Conservation (phyloP, 2,888 invertebrate genomes). For the Hoplodrina ambigua region DNA sequence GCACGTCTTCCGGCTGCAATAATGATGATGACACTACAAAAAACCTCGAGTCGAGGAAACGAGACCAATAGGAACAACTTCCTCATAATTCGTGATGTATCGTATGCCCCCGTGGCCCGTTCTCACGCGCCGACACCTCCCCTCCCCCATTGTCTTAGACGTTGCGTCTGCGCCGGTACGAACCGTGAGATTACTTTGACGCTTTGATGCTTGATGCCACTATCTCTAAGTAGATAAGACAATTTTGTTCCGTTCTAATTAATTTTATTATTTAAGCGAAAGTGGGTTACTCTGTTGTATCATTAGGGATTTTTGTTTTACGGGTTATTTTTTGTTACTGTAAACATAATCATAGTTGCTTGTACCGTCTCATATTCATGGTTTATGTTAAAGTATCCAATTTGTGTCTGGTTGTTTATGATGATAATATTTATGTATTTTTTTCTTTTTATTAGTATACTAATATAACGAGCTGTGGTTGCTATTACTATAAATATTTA, state of each 20-base stretch:
- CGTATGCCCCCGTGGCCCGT: constrained; percentile 74
- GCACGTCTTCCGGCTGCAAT: constrained; percentile 33
- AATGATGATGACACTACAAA: constrained; percentile 49
- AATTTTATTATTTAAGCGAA: constrained; percentile 65
- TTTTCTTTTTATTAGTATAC: constrained; percentile 4
- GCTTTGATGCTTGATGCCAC: constrained; percentile 62
- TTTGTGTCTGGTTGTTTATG: constrained; percentile 13
- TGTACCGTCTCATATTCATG: constrained; percentile 23
- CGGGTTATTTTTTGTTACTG: constrained; percentile 39
- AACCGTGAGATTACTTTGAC: constrained; percentile 67
- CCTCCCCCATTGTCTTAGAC: constrained; percentile 65
- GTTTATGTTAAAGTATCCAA: constrained; percentile 2
- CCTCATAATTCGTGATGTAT: constrained; percentile 67
- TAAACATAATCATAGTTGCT: constrained; percentile 40
- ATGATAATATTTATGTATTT: constrained; percentile 4
- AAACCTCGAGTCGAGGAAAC: constrained; percentile 40
- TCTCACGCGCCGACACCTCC: constrained; percentile 68
- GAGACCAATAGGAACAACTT: constrained; percentile 63
- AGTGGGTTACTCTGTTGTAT: constrained; percentile 60
- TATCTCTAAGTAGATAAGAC: constrained; percentile 62
- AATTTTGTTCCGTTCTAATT: constrained; percentile 70
- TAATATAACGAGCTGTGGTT: constrained; percentile 1
- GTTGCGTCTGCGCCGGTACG: constrained; percentile 60
- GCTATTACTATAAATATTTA: constrained; percentile 41
- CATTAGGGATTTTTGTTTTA: constrained; percentile 47